Conservation (phyloP, 2,113 vertebrate species). For the Ranitomeya variabilis region DNA sequence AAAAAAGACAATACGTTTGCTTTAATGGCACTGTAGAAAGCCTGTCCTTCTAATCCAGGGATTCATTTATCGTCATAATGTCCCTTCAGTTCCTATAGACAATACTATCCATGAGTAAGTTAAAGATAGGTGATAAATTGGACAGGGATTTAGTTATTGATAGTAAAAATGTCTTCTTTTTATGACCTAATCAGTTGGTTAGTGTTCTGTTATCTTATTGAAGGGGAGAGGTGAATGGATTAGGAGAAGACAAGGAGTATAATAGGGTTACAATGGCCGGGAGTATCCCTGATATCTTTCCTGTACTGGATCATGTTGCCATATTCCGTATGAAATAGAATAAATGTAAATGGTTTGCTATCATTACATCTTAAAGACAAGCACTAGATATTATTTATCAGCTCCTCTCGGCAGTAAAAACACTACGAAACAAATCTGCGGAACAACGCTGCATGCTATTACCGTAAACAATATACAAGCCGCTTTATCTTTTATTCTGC, state of each 20-base stretch:
- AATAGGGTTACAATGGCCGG: constrained; percentile 30
- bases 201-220: constrained; percentile 34
- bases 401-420: neutral
- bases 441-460: constrained; percentile 42
- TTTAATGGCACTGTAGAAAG: constrained; percentile 67
- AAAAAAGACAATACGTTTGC: neutral
- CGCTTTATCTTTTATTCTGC: constrained; percentile 50
- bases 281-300: constrained; percentile 9
- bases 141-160: constrained; percentile 41
- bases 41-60: constrained; percentile 68
- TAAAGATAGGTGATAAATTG: constrained; percentile 39
- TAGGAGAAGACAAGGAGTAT: constrained; percentile 12
- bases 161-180: constrained; percentile 39
- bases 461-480: constrained; percentile 46
- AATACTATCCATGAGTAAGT: constrained; percentile 24
- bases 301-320: constrained; percentile 26
- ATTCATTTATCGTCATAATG: constrained; percentile 54
- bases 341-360: constrained; percentile 41
- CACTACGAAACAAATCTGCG: constrained; percentile 42
- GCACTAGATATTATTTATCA: constrained; percentile 49
- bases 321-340: constrained; percentile 41
- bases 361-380: constrained; percentile 46
- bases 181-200: constrained; percentile 45
- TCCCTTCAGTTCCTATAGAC: constrained; percentile 7
- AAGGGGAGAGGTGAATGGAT: constrained; percentile 44